Percentiles rank a stretch among this genome's conserved stretches.
Conservation (phyloP, 2,888 invertebrate genomes). For the Hypselothyrea guttata region DNA sequence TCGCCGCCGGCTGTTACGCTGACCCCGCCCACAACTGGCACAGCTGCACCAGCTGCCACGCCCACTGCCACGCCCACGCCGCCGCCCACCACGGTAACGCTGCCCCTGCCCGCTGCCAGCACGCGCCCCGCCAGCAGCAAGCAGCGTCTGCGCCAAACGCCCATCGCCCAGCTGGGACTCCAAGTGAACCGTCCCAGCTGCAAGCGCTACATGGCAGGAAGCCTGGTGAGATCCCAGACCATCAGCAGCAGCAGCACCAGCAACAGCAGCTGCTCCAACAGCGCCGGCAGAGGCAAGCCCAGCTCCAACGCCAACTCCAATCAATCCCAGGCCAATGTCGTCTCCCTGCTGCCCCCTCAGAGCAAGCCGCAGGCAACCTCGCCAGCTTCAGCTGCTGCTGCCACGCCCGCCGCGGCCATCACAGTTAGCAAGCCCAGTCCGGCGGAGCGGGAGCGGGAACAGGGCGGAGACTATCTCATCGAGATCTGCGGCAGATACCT, state of each 20-base stretch:
- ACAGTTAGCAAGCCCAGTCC: constrained; percentile 64
- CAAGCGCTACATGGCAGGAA: constrained; percentile 80
- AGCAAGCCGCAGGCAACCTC: constrained; percentile 25
- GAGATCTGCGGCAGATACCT: constrained; percentile 92
- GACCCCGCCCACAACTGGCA: constrained; percentile 55
- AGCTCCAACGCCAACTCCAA: constrained; percentile 12
- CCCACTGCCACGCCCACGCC: constrained; percentile 49
- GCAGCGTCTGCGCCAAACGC: constrained; percentile 46
- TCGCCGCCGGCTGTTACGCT: constrained; percentile 57
- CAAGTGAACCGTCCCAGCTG: constrained; percentile 61
- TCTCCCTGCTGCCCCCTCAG: constrained; percentile 55
- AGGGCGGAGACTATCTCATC: constrained; percentile 92
- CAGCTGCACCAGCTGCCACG: constrained; percentile 25
- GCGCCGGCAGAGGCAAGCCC: constrained; percentile 47
- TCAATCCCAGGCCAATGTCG: constrained; percentile 38
- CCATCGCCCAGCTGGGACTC: constrained; percentile 67
- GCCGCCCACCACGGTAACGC: constrained; percentile 39
- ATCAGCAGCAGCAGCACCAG: constrained; percentile 62
- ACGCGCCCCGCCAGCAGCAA: constrained; percentile 64
- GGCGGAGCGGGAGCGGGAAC: constrained; percentile 82
- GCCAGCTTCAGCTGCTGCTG: constrained; percentile 1
- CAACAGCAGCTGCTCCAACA: constrained; percentile 58
- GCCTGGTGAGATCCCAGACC: constrained; percentile 80
- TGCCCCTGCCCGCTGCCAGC: constrained; percentile 50
- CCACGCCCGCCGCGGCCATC: constrained; percentile 47